phyloP scores from a whole-genome alignment of 1,140 invertebrate species.

The Scylla paramamosain region DNA sequence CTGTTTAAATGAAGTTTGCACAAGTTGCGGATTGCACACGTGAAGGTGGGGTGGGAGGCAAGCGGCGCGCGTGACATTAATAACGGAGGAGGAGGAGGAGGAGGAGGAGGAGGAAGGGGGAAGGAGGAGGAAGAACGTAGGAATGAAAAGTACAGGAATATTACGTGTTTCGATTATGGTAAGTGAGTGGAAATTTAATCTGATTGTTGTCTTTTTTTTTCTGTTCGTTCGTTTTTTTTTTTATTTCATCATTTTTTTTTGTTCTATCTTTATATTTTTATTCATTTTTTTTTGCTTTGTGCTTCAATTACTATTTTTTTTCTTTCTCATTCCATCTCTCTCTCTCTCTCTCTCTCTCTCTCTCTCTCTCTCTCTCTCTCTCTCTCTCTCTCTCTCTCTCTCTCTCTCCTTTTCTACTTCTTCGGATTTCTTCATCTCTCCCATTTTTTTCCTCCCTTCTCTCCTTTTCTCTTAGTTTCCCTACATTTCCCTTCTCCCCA shows the following conservation, averaged over 20 bases:
- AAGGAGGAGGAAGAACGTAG: too few relatives aligned
- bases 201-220: too few relatives aligned
- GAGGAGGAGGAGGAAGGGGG: too few relatives aligned
- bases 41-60: too few relatives aligned
- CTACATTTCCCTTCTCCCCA: background rate
- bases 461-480: background rate
- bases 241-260: background rate
- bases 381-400: background rate
- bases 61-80: too few relatives aligned
- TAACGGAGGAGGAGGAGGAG: too few relatives aligned
- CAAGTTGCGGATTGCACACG: too few relatives aligned
- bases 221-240: too few relatives aligned
- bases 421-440: background rate
- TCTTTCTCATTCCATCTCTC: conserved; percentile 39
- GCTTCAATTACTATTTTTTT: background rate
- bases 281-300: background rate
- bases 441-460: background rate
- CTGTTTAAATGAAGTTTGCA: too few relatives aligned
- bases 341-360: conserved; percentile 41
- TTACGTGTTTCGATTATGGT: too few relatives aligned
- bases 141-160: too few relatives aligned
- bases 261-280: background rate
- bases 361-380: conserved; percentile 18
- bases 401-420: background rate
- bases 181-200: too few relatives aligned